Percentiles rank a stretch among this genome's conserved stretches.
Evolutionary conservation across 2,797 vertebrate genomes (phyloP).

Genomic region (Melanotaenia boesemani): DNA sequence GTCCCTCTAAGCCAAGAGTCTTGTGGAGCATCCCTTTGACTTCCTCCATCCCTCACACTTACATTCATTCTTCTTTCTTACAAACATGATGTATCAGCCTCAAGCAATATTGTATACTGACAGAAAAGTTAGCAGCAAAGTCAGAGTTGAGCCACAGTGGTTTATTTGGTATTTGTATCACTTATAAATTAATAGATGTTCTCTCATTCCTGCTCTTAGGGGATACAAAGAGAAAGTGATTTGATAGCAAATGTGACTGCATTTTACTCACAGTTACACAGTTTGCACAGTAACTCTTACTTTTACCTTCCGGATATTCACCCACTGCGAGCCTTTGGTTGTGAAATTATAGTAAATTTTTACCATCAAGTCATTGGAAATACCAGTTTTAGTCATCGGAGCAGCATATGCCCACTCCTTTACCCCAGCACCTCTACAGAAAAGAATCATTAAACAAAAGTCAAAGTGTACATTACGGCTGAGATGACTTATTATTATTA

Average conservation of each 20-base stretch:
- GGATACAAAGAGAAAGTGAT: not conserved
- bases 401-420: not conserved
- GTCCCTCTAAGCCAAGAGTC: conserved; percentile 54
- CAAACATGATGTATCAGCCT: conserved; percentile 32
- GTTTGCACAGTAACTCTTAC: not conserved
- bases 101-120: conserved; percentile 21
- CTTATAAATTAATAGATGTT: not conserved
- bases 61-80: conserved; percentile 17
- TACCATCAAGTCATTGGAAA: not conserved
- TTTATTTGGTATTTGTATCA: not conserved
- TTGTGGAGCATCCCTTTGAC: conserved; percentile 19
- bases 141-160: no score
- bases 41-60: conserved; percentile 17
- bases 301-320: not conserved
- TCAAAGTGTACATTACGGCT: no score
- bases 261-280: not conserved
- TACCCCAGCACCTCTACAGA: no score
- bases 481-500: no score
- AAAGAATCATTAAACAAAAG: no score
- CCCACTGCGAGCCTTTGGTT: not conserved
- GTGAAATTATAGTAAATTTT: not conserved
- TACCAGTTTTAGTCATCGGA: not conserved
- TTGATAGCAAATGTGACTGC: not conserved
- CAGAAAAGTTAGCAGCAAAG: conserved; percentile 25
- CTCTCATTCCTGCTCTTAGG: not conserved